These are phyloP conservation scores for Arenicola marina DNA, from an alignment of 2,888 invertebrate genomes.

Conservation along the genomic window DNA sequence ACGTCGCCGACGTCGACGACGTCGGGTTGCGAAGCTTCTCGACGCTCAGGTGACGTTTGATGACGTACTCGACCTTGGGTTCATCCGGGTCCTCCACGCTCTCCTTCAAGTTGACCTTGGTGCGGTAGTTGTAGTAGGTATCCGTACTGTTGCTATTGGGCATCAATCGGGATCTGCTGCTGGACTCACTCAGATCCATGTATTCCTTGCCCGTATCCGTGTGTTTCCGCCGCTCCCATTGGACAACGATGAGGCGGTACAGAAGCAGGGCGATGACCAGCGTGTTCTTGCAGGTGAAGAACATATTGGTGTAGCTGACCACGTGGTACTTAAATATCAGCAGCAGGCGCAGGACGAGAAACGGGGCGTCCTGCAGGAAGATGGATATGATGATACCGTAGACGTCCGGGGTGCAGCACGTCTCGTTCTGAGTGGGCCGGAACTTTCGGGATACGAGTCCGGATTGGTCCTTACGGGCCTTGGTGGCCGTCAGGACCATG, in stretches of 20 bases:
- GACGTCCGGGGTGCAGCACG: conserved; percentile 86
- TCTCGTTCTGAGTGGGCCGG: conserved; percentile 67
- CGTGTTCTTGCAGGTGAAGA: conserved; percentile 91
- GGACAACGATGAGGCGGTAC: conserved; percentile 66
- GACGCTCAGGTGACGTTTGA: conserved; percentile 9
- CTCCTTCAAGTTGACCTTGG: conserved; percentile 1
- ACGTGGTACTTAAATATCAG: conserved; percentile 82
- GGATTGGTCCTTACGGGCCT: conserved; percentile 52
- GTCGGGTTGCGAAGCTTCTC: not conserved
- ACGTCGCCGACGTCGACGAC: not conserved
- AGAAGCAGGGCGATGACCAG: conserved; percentile 85
- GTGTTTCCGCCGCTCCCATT: conserved; percentile 22
- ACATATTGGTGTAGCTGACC: conserved; percentile 93
- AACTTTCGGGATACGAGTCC: conserved; percentile 32
- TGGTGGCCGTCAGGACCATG: conserved; percentile 86
- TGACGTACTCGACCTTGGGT: conserved; percentile 13
- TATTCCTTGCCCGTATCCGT: not conserved
- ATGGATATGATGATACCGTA: conserved; percentile 85
- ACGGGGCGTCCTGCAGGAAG: conserved; percentile 81
- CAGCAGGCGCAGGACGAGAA: conserved; percentile 79
- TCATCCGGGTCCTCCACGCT: not conserved
- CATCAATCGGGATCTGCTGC: conserved; percentile 10
- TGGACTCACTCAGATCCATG: conserved; percentile 12
- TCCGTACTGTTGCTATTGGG: conserved; percentile 1
- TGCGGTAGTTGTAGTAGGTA: not conserved